phyloP scores from a whole-genome alignment of 2,113 vertebrate species.

The Geothlypis trichas region DNA sequence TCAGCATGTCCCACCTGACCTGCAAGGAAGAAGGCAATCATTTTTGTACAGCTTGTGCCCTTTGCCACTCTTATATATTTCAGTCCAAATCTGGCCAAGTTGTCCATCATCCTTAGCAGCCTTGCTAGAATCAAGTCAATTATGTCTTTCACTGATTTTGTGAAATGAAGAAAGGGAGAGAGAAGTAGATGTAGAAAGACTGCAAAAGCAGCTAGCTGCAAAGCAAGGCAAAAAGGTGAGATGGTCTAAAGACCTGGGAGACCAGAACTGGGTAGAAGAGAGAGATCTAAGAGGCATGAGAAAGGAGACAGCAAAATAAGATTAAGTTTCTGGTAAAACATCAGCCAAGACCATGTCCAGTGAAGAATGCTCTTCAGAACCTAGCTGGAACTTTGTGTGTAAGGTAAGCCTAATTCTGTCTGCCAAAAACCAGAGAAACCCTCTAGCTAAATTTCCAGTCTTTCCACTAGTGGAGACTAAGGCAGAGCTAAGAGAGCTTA shows the following conservation, averaged over 20 bases:
- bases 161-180: neutral
- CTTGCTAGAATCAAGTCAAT: neutral
- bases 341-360: neutral
- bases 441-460: neutral
- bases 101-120: neutral
- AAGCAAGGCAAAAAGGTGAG: neutral
- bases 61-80: neutral
- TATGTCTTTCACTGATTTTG: neutral
- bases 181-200: neutral
- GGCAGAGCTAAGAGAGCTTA: neutral
- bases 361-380: neutral
- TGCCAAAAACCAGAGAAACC: neutral
- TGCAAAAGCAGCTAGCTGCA: neutral
- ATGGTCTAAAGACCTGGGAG: neutral
- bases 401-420: neutral
- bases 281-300: neutral
- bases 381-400: neutral
- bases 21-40: neutral
- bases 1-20: neutral
- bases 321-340: neutral
- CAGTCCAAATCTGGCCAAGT: neutral
- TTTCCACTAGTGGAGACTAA: neutral
- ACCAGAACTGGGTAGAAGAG: neutral
- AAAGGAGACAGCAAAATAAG: neutral
- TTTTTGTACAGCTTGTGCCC: neutral